Evolutionary conservation across 2,888 invertebrate species (phyloP), one percentile per base, ranked within the genome.

Genomic region (Lucinisca nassula): DNA sequence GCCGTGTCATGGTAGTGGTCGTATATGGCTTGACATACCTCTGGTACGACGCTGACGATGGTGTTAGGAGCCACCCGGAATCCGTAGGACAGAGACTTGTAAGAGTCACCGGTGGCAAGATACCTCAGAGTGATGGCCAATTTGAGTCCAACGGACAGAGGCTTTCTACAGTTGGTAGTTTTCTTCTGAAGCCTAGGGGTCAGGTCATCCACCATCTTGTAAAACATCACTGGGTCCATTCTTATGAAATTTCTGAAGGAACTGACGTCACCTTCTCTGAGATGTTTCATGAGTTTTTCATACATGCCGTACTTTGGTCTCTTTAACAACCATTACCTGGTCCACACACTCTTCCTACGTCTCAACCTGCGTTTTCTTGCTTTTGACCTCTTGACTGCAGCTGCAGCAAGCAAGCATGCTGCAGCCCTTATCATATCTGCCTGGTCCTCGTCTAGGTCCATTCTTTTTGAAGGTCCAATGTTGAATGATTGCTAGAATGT

Each of bases 31-130:
- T 67, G 67, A 88, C 95, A 95, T 58, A 95, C 94, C 89, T 94
- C 92, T 35, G 88, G 82, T n/a, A 95, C 93, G 58, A 95, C 95
- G 58, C 80, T 79, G 84, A 88, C 79, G 70, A 96, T 94, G 79
- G 95, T 95, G 80, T 94, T 80, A 21, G 89, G 84, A 84, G 95
- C 95, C 30, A 96, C 79, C 82, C 95, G 91, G 88, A 92, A 96
- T 75, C 85, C 86, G 88, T 94, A 94, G 17, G 93, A 92, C 73
- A 96, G 85, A 79, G 94, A 93, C 80, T 92, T 92, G 87, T 89
- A 94, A 70, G 93, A 92, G 37, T 91, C 90, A 24, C 94, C 83
- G 1, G 78, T 78, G 67, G 83, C 86, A 17, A 77, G 77, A 27
- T 49, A 58, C 32, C 78, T 17, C 30, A 79, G 37, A 10, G 74